Evolutionary conservation across 2,113 vertebrate species (phyloP), one percentile per base, ranked within the genome.

Genomic region (Nansenia antarctica): DNA sequence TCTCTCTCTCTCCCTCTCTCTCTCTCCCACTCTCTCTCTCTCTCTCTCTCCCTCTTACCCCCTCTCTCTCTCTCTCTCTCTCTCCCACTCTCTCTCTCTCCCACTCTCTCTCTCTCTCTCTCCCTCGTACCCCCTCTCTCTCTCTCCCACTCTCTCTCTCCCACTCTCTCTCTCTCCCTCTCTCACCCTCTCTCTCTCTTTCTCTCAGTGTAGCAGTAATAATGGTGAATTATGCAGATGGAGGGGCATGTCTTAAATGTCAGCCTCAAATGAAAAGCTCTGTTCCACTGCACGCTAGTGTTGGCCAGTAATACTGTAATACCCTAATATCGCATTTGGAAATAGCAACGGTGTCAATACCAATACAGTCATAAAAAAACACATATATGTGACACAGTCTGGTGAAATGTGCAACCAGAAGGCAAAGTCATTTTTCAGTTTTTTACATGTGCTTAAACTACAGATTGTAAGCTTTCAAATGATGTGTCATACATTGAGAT

Each of bases 151-250:
- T 26, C 29, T 26, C 45, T 52, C 32, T 29, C 0, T n/a, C n/a
- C n/a, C n/a, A n/a, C n/a, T n/a, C n/a, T n/a, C n/a, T n/a, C n/a
- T n/a, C n/a, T n/a, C n/a, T n/a, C n/a, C n/a, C n/a, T n/a, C n/a
- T n/a, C n/a, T n/a, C n/a, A n/a, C n/a, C n/a, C n/a, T n/a, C n/a
- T n/a, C n/a, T n/a, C n/a, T n/a, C n/a, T n/a, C 1, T 58, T 74
- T 67, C 62, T 59, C 84, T 79, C 80, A 82, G 70, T 85, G 68
- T 63, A 82, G 81, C 75, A 71, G 76, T 63, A 59, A 68, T 87
- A 86, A 84, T 74, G 67, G 78, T 83, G 82, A 86, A 85, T 65
- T 81, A 87, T 86, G 82, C 76, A 87, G 80, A 85, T 83, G 80
- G 85, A 78, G 73, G 52, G 78, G 73, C 66, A 24, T 75, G 78